Percentiles rank a stretch among this genome's conserved stretches.
Conservation (phyloP, 2,113 vertebrate genomes). For the Symphodus melops region DNA sequence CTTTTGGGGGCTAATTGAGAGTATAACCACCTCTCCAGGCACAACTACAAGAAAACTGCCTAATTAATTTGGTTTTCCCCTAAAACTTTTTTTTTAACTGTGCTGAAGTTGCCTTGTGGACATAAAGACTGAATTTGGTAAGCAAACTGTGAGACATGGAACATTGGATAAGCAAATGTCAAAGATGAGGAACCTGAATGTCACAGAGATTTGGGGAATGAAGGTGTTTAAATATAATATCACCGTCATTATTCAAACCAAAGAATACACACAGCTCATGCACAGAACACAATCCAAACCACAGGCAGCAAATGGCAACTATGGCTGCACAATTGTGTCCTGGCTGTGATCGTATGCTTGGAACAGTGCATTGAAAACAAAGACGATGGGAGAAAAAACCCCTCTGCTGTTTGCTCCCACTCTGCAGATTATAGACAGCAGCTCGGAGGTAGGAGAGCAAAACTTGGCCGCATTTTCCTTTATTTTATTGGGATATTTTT, state of each 20-base stretch:
- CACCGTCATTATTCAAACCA: too few relatives aligned
- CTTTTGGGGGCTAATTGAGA: background rate
- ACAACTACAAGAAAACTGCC: background rate
- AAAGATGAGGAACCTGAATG: background rate
- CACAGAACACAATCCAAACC: background rate
- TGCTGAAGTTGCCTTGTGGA: background rate
- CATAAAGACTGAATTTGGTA: background rate
- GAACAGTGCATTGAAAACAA: conserved; percentile 10
- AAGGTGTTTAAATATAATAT: too few relatives aligned
- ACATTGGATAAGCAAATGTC: background rate
- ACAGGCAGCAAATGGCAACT: background rate
- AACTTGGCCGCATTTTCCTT: background rate
- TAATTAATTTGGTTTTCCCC: background rate
- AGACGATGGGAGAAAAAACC: conserved; percentile 3
- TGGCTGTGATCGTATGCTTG: background rate
- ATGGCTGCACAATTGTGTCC: background rate
- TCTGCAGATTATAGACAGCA: conserved; percentile 1
- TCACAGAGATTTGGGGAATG: background rate
- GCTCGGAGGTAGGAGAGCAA: background rate
- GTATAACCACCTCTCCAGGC: background rate
- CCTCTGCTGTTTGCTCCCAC: conserved; percentile 7
- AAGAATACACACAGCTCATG: background rate
- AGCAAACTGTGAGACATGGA: background rate
- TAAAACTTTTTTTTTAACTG: background rate
- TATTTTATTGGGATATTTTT: background rate